phyloP scores from a whole-genome alignment of 2,797 vertebrate genomes.

The Xenops minutus region DNA sequence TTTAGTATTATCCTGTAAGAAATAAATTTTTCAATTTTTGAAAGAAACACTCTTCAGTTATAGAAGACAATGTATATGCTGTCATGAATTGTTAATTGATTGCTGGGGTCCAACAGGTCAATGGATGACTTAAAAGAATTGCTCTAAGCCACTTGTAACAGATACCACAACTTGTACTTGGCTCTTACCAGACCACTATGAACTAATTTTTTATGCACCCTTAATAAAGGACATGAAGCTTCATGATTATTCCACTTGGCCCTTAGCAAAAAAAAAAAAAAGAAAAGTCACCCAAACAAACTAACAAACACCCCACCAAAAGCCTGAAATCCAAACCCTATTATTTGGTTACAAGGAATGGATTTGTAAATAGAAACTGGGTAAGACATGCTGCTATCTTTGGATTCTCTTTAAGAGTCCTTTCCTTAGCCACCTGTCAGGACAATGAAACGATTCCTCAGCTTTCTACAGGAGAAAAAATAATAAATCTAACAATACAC shows the following conservation, averaged over 20 bases:
- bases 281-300: not conserved
- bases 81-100: conserved; percentile 12
- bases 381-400: not conserved
- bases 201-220: not conserved
- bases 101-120: not conserved
- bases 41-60: not conserved
- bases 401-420: not conserved
- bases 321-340: not conserved
- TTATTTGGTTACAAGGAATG: not conserved
- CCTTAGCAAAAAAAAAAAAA: not conserved
- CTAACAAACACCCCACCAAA: too few relatives aligned
- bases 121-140: not conserved
- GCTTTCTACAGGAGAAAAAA: not conserved
- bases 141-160: conserved; percentile 12
- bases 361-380: not conserved
- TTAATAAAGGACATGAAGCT: not conserved
- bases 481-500: not conserved
- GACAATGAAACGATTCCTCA: not conserved
- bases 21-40: not conserved
- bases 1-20: not conserved
- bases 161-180: not conserved
- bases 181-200: not conserved
- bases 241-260: not conserved
- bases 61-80: not conserved
- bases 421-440: not conserved